phyloP scores from a whole-genome alignment of 1,140 invertebrate species.

The Zaprionus ornatus region DNA sequence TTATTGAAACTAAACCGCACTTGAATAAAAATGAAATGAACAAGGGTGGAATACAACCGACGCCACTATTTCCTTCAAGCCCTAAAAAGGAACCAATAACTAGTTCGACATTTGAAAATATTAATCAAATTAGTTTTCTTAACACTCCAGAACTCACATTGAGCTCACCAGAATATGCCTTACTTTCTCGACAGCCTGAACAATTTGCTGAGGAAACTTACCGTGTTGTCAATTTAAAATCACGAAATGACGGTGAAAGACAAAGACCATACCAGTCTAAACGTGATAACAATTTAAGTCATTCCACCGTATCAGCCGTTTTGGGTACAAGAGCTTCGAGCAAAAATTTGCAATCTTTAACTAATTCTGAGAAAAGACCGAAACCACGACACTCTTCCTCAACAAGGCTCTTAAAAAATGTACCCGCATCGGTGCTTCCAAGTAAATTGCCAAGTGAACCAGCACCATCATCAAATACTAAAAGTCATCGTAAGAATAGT shows the following conservation, averaged over 20 bases:
- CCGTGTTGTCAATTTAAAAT: conserved; percentile 85
- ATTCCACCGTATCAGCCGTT: conserved; percentile 26
- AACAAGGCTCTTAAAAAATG: conserved; percentile 59
- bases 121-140: conserved; percentile 17
- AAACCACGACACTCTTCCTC: conserved; percentile 55
- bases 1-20: conserved; percentile 67
- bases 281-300: conserved; percentile 65
- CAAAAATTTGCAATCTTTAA: conserved; percentile 44
- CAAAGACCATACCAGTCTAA: conserved; percentile 48
- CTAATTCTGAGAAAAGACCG: conserved; percentile 49
- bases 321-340: conserved; percentile 39
- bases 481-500: conserved; percentile 50
- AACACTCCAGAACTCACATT: conserved; percentile 63
- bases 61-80: conserved; percentile 46
- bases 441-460: conserved; percentile 51
- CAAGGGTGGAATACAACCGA: conserved; percentile 63
- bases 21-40: conserved; percentile 37
- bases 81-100: conserved; percentile 38
- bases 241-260: conserved; percentile 58
- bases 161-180: conserved; percentile 90
- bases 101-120: conserved; percentile 26
- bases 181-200: conserved; percentile 91
- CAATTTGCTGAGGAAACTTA: conserved; percentile 92
- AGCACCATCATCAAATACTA: conserved; percentile 29
- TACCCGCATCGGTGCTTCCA: conserved; percentile 46